phyloP scores from a whole-genome alignment of 2,888 invertebrate species.

The Heteropelma amictum region DNA sequence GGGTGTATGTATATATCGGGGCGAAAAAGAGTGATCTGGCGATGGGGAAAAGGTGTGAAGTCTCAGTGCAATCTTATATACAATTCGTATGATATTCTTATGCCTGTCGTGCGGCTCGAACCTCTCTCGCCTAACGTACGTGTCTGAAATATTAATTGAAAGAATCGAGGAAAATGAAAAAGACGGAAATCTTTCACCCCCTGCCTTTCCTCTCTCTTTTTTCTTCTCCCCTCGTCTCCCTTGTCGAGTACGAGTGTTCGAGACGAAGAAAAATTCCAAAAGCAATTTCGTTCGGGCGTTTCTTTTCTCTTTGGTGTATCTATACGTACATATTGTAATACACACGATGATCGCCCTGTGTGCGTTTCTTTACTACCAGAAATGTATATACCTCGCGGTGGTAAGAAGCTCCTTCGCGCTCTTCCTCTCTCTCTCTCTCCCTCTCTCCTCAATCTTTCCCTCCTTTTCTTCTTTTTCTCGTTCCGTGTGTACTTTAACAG shows the following conservation, averaged over 20 bases:
- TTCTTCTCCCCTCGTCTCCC: neutral
- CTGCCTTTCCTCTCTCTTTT: neutral
- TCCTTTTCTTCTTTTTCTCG: constrained; percentile 3
- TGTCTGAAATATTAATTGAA: constrained; percentile 57
- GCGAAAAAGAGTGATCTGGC: constrained; percentile 1
- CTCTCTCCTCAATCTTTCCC: too few relatives aligned
- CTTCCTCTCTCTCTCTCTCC: constrained; percentile 16
- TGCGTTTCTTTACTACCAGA: constrained; percentile 23
- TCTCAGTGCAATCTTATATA: constrained; percentile 22
- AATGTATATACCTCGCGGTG: constrained; percentile 44
- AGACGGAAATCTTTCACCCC: constrained; percentile 15
- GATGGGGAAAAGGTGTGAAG: constrained; percentile 32
- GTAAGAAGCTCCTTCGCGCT: constrained; percentile 21
- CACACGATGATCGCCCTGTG: constrained; percentile 18
- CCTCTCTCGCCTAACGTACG: constrained; percentile 46
- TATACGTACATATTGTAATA: constrained; percentile 9
- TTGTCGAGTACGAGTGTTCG: constrained; percentile 49
- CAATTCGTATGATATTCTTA: constrained; percentile 50
- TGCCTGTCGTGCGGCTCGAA: constrained; percentile 46
- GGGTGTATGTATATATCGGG: too few relatives aligned
- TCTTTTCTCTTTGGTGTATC: constrained; percentile 49
- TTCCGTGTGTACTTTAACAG: constrained; percentile 42
- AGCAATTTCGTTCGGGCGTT: constrained; percentile 54
- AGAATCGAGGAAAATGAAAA: constrained; percentile 21
- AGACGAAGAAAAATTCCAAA: constrained; percentile 54